Percentiles rank a stretch among this genome's conserved stretches.
Conservation (phyloP, 2,888 invertebrate species). For the Aphrophora alni region DNA sequence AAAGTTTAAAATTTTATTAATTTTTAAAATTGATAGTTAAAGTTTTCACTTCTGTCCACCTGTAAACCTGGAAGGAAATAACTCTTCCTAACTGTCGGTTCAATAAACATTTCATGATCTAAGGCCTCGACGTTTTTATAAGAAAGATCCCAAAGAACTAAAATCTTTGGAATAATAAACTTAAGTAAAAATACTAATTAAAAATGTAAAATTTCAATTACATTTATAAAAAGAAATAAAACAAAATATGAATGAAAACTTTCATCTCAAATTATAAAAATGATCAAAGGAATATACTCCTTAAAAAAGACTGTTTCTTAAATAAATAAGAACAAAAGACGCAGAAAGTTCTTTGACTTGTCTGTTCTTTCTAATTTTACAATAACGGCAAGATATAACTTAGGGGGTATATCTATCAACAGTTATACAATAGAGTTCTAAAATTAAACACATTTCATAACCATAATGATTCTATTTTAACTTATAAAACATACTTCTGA, state of each 20-base stretch:
- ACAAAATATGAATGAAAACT: neutral
- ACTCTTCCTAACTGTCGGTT: no score
- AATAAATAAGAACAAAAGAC: neutral
- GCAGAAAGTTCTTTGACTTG: neutral
- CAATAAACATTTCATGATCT: no score
- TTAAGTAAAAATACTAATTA: neutral
- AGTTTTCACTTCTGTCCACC: no score
- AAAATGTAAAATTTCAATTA: neutral
- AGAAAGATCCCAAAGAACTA: no score
- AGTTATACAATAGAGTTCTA: neutral
- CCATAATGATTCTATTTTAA: neutral
- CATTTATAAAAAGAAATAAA: neutral
- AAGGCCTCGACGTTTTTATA: no score
- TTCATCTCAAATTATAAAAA: neutral
- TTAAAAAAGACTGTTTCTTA: neutral
- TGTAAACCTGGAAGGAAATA: no score
- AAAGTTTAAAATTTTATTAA: no score
- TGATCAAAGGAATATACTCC: neutral
- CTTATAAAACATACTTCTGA: neutral
- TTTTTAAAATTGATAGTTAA: no score
- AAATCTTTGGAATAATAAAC: neutral
- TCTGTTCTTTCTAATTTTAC: neutral
- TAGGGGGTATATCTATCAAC: neutral
- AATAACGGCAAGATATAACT: neutral
- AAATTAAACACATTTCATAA: neutral